Percentiles rank a stretch among this genome's conserved stretches.
phyloP scores from a whole-genome alignment of 2,113 vertebrate species.

The Hippocampus comes region DNA sequence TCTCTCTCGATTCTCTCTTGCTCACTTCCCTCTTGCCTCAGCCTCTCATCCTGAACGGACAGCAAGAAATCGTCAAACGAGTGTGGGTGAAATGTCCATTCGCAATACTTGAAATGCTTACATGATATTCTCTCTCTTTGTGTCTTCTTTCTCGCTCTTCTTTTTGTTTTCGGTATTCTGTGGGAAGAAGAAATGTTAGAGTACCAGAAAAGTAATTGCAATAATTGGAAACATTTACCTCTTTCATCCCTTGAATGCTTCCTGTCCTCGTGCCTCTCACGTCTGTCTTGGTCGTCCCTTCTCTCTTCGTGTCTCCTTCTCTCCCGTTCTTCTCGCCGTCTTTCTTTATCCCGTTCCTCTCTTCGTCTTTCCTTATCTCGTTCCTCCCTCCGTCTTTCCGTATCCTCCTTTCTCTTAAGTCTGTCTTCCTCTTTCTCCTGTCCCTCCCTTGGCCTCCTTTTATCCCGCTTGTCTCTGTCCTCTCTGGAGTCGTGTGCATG shows the following conservation, averaged over 20 bases:
- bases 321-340: slow-evolving; percentile 33
- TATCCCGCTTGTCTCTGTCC: slow-evolving; percentile 23
- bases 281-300: slow-evolving; percentile 32
- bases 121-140: slow-evolving; percentile 48
- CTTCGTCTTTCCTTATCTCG: slow-evolving; percentile 50
- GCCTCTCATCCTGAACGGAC: slow-evolving; percentile 39
- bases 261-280: slow-evolving; percentile 44
- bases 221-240: slow-evolving; percentile 33
- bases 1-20: slow-evolving; percentile 55
- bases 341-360: slow-evolving; percentile 44
- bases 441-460: slow-evolving; percentile 55
- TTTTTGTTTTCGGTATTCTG: slow-evolving; percentile 45
- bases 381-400: slow-evolving; percentile 58
- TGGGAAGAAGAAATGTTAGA: slow-evolving; percentile 39
- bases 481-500: slow-evolving; percentile 47
- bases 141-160: slow-evolving; percentile 61
- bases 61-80: background rate
- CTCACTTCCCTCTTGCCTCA: slow-evolving; percentile 45
- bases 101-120: slow-evolving; percentile 24
- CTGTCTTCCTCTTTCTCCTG: slow-evolving; percentile 59
- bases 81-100: background rate
- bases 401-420: slow-evolving; percentile 3
- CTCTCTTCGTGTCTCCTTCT: slow-evolving; percentile 32
- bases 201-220: background rate
- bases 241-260: slow-evolving; percentile 51